Percentiles rank a stretch among this genome's conserved stretches.
Conservation (phyloP, 2,888 invertebrate genomes). For the Stramonita haemastoma region DNA sequence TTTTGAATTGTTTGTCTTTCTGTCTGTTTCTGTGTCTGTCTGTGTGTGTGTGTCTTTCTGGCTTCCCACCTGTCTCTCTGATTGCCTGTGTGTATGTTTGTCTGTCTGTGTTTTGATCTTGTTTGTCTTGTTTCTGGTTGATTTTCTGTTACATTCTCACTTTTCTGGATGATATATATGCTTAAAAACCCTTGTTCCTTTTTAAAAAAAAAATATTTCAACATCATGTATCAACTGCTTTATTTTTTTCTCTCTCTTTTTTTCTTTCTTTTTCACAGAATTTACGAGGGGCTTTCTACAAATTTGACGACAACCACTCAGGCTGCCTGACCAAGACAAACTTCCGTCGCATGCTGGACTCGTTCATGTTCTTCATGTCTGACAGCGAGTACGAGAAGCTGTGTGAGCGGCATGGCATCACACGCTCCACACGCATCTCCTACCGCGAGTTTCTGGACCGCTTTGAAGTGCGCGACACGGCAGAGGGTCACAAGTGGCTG, state of each 20-base stretch:
- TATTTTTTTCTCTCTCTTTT: background rate
- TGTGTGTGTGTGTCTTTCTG: too few species aligned
- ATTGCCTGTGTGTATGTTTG: background rate
- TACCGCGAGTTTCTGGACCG: conserved; percentile 72
- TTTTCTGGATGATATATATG: too few species aligned
- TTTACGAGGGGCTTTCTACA: conserved; percentile 74
- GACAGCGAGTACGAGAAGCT: conserved; percentile 73
- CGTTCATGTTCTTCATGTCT: conserved; percentile 72
- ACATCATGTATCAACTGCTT: background rate
- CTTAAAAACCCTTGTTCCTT: background rate
- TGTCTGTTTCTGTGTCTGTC: too few species aligned
- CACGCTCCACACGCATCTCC: conserved; percentile 62
- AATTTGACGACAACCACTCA: conserved; percentile 74
- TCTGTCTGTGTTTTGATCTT: too few species aligned
- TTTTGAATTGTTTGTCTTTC: too few species aligned
- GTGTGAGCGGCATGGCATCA: conserved; percentile 69
- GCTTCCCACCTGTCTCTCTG: too few species aligned
- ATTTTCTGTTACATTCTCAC: too few species aligned
- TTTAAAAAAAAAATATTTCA: background rate
- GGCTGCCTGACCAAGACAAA: conserved; percentile 70
- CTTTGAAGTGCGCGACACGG: conserved; percentile 74
- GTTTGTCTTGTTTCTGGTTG: too few species aligned
- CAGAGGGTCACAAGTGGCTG: conserved; percentile 75
- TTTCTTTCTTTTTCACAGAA: conserved; percentile 61
- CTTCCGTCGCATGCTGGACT: conserved; percentile 72